phyloP scores from a whole-genome alignment of 2,888 invertebrate genomes.

The Nephrotoma flavescens region DNA sequence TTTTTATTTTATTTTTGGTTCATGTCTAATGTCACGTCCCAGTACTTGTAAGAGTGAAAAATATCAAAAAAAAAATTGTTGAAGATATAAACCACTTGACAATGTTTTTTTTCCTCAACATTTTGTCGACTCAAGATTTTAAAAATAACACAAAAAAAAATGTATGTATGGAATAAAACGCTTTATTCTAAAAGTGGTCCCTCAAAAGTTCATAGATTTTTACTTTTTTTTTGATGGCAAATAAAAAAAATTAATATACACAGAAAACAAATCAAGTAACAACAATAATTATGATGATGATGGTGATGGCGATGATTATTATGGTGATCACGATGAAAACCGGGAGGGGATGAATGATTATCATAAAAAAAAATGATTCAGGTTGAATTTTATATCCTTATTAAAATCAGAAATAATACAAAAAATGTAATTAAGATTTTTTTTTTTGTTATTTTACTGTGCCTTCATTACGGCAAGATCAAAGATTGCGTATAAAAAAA shows the following conservation, averaged over 20 bases:
- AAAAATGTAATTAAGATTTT: neutral
- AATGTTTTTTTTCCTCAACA: neutral
- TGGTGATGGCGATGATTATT: neutral
- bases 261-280: neutral
- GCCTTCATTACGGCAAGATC: neutral
- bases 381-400: neutral
- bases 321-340: neutral
- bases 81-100: slow-evolving; percentile 5
- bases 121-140: slow-evolving; percentile 3
- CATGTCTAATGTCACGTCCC: slow-evolving; percentile 6
- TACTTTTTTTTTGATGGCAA: neutral
- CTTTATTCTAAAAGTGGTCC: slow-evolving; percentile 1
- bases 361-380: neutral
- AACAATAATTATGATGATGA: neutral
- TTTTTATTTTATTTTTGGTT: neutral
- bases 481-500: neutral
- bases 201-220: slow-evolving; percentile 1
- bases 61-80: neutral
- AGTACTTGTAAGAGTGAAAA: slow-evolving; percentile 5
- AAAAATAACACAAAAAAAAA: neutral
- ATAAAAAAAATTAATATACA: neutral
- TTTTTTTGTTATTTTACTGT: neutral
- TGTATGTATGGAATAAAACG: neutral
- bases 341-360: neutral
- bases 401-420: neutral